Base-by-base conservation (phyloP, 1,140 invertebrate genomes). In the Drosophila subpulchrella region DNA sequence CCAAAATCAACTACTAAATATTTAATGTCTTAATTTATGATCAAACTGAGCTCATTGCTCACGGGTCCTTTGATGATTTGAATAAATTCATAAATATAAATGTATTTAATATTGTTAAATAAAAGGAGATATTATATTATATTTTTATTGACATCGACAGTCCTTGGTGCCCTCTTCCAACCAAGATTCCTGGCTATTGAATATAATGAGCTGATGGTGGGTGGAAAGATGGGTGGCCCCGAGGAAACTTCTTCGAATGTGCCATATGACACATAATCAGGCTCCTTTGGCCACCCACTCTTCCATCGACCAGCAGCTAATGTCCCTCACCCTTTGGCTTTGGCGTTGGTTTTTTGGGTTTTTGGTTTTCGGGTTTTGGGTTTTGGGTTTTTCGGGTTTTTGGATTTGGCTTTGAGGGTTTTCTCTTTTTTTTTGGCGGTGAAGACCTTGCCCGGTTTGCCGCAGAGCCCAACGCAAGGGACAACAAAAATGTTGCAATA, bases 401-500 rank as follows among this genome's bases (percentile, higher is more conserved):
- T 59, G 72, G 27, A 30, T 57, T 60, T 48, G 50, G 32, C 44
- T 63, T 61, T 73, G 55, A 44, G 60, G 15, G 8, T 5, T 13
- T 24, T 17, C 39, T 36, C 11, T 42, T 38, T 48, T 15, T 70
- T 27, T 36, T 15, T 6, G 5, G 32, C 50, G 30, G 8, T 4
- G 6, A 65, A 65, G 55, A 44, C 55, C 55, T 65, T 76, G 36
- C 60, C 47, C 34, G 83, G 82, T 82, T 76, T 58, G 78, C 83
- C 82, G 32, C 84, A 89, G 30, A 50, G 61, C 67, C 71, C 63
- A 67, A 75, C 74, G 68, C 68, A 81, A 60, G 61, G 59, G 73
- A 38, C 44, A 79, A 48, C 65, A 79, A 70, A 74, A 85, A 79
- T 79, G 62, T 72, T 77, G 78, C 85, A 90, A 90, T 90, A 90